A percentile compares a stretch with the other conserved stretches of the same genome.
These are phyloP conservation scores for Andrena cerasifolii DNA, from an alignment of 1,140 invertebrate species.

Conservation along the genomic window DNA sequence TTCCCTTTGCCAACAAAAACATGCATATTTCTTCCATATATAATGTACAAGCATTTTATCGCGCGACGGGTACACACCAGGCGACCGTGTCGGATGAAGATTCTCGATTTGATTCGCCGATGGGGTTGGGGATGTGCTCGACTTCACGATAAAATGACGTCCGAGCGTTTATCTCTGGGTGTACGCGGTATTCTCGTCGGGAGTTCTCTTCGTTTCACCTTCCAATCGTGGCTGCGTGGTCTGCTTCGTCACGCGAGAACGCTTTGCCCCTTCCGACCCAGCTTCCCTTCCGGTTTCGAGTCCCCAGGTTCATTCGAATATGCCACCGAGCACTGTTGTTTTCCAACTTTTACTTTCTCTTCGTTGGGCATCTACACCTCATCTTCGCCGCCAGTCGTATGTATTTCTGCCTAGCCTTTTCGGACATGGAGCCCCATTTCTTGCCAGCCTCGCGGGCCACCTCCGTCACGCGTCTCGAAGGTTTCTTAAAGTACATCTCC, in stretches of 20 bases:
- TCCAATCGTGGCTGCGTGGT: not conserved
- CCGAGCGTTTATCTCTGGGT: not conserved
- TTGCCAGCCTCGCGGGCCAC: slow-evolving; percentile 71
- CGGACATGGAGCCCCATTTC: slow-evolving; percentile 67
- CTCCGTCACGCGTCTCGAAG: slow-evolving; percentile 57
- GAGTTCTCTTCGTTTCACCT: not conserved
- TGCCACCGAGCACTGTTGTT: no score
- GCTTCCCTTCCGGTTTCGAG: no score
- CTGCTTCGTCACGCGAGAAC: no score
- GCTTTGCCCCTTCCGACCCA: no score
- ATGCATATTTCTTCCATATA: slow-evolving; percentile 4
- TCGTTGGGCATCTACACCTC: slow-evolving; percentile 7
- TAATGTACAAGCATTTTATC: not conserved
- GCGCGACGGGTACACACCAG: not conserved
- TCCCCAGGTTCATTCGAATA: no score
- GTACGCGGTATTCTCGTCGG: no score
- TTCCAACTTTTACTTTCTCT: not conserved
- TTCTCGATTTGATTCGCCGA: not conserved
- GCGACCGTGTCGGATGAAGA: not conserved
- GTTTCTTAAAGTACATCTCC: slow-evolving; percentile 64
- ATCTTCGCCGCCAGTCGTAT: slow-evolving; percentile 47
- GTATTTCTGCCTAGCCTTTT: slow-evolving; percentile 62
- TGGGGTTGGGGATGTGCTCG: no score
- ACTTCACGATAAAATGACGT: not conserved
- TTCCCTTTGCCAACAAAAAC: slow-evolving; percentile 1